Conservation (phyloP, 1,140 invertebrate genomes). For the Drosophila elegans region DNA sequence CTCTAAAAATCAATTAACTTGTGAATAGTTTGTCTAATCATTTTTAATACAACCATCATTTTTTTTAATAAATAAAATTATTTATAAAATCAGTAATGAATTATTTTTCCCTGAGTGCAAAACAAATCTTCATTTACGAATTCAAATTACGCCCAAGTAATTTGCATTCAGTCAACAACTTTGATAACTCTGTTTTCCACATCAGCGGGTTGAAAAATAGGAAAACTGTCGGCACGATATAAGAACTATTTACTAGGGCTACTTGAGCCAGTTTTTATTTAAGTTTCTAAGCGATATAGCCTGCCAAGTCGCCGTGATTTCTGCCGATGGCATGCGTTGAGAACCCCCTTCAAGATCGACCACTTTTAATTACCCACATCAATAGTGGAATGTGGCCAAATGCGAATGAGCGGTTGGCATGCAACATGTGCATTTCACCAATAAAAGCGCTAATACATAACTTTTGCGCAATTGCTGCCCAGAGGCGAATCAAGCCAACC, state of each 20-base stretch:
- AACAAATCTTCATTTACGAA: conserved; percentile 57
- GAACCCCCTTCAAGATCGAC: conserved; percentile 10
- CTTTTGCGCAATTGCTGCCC: conserved; percentile 45
- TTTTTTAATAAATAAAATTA: too few species aligned
- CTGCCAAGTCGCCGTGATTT: conserved; percentile 21
- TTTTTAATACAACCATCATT: too few species aligned
- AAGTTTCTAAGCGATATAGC: conserved; percentile 16
- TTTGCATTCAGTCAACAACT: conserved; percentile 55
- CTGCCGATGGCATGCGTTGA: conserved; percentile 35
- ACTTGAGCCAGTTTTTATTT: conserved; percentile 21
- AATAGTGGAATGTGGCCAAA: conserved; percentile 24
- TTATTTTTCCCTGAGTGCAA: conserved; percentile 1
- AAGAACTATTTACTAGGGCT: conserved; percentile 25
- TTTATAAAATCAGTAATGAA: too few species aligned
- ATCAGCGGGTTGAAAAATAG: conserved; percentile 10
- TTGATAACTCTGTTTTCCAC: conserved; percentile 69
- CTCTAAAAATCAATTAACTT: too few species aligned
- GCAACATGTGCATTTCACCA: conserved; percentile 70
- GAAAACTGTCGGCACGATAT: background rate
- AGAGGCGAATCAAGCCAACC: conserved; percentile 23
- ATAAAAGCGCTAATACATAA: conserved; percentile 75
- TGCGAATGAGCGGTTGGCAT: conserved; percentile 63
- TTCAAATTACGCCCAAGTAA: conserved; percentile 61
- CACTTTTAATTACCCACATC: conserved; percentile 46
- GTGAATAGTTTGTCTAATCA: too few species aligned